Conservation (phyloP, 2,797 vertebrate genomes). For the Mormyrops boulengeri region DNA sequence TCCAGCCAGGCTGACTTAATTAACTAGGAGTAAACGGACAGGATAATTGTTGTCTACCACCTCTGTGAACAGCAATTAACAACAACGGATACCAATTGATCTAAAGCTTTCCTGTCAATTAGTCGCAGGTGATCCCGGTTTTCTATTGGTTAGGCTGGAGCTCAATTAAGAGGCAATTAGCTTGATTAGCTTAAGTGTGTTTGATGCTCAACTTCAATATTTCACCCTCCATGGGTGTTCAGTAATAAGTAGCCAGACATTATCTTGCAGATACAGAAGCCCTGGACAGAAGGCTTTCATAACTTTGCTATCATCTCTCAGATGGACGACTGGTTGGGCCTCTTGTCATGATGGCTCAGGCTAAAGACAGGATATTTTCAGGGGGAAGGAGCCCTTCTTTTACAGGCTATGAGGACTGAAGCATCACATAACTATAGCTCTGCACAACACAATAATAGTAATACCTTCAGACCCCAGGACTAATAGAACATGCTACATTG, state of each 20-base stretch:
- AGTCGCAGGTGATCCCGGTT: neutral
- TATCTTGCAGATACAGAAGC: neutral
- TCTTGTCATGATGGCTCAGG: neutral
- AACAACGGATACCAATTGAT: neutral
- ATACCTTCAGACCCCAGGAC: neutral
- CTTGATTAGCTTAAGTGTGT: neutral
- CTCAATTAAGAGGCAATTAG: constrained; percentile 3
- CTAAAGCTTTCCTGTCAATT: neutral
- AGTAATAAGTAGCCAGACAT: constrained; percentile 9
- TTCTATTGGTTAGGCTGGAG: neutral
- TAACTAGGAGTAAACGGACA: neutral
- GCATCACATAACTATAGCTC: neutral
- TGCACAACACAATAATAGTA: neutral
- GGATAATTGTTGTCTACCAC: neutral
- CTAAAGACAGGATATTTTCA: neutral
- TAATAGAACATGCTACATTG: neutral
- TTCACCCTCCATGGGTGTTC: constrained; percentile 35
- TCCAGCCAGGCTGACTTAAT: neutral
- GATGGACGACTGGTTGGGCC: neutral
- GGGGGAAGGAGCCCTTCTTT: neutral
- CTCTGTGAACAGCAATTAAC: neutral
- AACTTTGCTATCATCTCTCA: neutral
- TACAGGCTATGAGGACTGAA: neutral
- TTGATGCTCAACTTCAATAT: neutral
- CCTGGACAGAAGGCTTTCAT: neutral